phyloP scores from a whole-genome alignment of 2,888 invertebrate genomes.

The Lathronympha strigana region DNA sequence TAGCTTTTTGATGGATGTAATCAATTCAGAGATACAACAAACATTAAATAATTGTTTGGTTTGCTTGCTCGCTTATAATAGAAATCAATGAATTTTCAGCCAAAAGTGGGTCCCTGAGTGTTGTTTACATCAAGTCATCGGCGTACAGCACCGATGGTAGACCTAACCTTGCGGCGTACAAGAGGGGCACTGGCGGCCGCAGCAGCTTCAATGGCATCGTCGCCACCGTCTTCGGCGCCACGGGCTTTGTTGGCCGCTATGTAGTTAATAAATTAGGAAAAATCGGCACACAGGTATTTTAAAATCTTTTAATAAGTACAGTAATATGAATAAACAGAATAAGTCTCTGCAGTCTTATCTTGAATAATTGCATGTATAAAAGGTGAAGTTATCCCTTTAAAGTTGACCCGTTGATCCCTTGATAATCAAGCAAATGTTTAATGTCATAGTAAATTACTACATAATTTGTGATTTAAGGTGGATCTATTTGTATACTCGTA shows the following conservation, averaged over 20 bases:
- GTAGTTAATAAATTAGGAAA: constrained; percentile 96
- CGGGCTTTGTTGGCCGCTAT: constrained; percentile 95
- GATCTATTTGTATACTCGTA: no score
- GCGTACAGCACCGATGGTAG: constrained; percentile 82
- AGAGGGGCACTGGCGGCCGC: constrained; percentile 95
- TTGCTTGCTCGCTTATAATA: not conserved
- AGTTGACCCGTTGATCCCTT: no score
- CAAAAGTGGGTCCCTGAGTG: constrained; percentile 68
- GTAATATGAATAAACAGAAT: not conserved
- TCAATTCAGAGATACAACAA: constrained; percentile 5
- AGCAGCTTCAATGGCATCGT: constrained; percentile 98
- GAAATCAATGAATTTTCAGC: constrained; percentile 57
- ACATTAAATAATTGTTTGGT: constrained; percentile 17
- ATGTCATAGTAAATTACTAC: no score
- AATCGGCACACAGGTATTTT: constrained; percentile 89
- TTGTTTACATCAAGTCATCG: constrained; percentile 76
- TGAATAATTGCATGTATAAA: no score
- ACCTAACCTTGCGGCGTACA: constrained; percentile 87
- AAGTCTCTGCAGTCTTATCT: no score
- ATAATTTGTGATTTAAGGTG: no score
- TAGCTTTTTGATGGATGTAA: constrained; percentile 27
- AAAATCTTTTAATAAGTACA: not conserved
- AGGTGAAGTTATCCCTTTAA: no score
- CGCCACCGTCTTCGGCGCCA: constrained; percentile 98
- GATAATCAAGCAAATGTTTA: no score